These are phyloP conservation scores for Clarias laeviceps DNA, from an alignment of 2,797 vertebrate genomes.

Conservation along the genomic window DNA sequence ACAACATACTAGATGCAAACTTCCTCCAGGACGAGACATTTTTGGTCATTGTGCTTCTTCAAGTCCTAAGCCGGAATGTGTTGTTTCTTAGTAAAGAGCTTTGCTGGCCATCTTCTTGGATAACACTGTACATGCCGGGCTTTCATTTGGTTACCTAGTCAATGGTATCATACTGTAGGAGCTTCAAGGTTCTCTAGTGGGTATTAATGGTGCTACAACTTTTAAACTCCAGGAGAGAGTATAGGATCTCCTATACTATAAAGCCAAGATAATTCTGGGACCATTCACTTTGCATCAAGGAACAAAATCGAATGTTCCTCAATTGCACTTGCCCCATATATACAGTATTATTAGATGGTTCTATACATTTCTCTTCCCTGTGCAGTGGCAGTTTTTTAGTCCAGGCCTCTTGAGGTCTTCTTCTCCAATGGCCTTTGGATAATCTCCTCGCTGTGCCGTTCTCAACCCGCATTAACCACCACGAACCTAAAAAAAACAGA, in stretches of 20 bases:
- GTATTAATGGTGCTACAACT: neutral
- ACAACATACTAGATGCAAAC: too few relatives aligned
- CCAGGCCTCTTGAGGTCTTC: conserved; percentile 30
- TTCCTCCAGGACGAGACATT: neutral
- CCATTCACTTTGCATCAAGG: neutral
- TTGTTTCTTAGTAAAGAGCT: neutral
- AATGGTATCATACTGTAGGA: neutral
- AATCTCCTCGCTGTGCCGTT: neutral
- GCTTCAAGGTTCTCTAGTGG: neutral
- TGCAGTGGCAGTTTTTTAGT: conserved; percentile 51
- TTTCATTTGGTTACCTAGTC: neutral
- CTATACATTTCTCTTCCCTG: conserved; percentile 5
- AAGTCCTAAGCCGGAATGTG: neutral
- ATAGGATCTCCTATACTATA: neutral
- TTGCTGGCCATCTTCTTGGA: neutral
- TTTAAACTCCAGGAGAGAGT: neutral
- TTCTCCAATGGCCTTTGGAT: conserved; percentile 38
- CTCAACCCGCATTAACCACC: neutral
- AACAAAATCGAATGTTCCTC: neutral
- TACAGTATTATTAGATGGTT: neutral
- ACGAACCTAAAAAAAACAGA: neutral
- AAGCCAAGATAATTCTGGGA: neutral
- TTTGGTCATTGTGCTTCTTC: neutral
- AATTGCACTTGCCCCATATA: neutral
- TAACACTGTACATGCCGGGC: neutral